A percentile compares a stretch with the other conserved stretches of the same genome.
These are phyloP conservation scores for Ondatra zibethicus DNA, from an alignment of 2,113 vertebrate genomes.

Conservation along the genomic window DNA sequence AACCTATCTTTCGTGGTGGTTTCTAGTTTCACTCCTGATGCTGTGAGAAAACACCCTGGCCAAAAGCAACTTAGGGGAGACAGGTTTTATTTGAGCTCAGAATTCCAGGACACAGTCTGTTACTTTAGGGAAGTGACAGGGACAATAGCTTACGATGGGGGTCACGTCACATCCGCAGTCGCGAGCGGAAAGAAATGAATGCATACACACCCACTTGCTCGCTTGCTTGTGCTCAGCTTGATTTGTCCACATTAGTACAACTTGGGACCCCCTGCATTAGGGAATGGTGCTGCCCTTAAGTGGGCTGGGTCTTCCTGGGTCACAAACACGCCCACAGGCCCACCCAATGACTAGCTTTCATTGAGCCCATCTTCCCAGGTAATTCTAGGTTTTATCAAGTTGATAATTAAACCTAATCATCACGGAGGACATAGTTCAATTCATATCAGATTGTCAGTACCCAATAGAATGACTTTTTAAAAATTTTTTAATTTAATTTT, in stretches of 20 bases:
- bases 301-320: neutral
- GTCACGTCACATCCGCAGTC: neutral
- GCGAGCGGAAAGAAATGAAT: no score
- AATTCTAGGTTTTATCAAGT: neutral
- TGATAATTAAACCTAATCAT: neutral
- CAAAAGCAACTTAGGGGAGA: neutral
- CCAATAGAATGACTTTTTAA: neutral
- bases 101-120: neutral
- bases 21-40: neutral
- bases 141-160: neutral
- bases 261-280: neutral
- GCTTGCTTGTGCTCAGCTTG: neutral
- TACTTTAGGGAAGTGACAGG: neutral
- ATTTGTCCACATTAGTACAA: no score
- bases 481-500: no score
- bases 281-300: neutral
- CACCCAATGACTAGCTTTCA: neutral
- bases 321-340: neutral
- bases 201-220: neutral
- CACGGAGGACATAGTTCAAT: neutral
- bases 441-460: neutral
- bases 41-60: neutral
- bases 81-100: neutral
- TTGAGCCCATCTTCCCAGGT: neutral
- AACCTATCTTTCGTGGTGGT: neutral